Conservation (phyloP, 2,113 vertebrate genomes). For the Tetrao urogallus region DNA sequence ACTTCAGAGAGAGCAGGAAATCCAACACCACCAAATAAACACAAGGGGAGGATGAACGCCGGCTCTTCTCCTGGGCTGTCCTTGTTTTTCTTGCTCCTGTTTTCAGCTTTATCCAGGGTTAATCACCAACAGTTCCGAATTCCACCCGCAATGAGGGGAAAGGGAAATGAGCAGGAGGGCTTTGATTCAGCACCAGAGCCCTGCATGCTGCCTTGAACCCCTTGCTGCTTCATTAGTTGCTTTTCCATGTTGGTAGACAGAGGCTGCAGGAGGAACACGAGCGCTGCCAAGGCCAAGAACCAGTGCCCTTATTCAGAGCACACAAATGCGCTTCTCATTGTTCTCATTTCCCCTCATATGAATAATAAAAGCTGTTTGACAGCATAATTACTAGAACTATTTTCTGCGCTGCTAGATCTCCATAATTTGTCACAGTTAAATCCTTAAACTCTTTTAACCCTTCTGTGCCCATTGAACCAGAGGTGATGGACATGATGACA, state of each 20-base stretch:
- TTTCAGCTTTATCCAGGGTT: neutral
- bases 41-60: fast-evolving
- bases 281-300: neutral
- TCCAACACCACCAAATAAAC: neutral
- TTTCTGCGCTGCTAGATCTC: neutral
- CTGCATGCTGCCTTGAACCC: neutral
- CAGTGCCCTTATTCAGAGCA: neutral
- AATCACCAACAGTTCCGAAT: neutral
- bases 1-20: neutral
- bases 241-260: neutral
- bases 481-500: neutral
- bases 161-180: conserved; percentile 29
- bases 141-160: neutral
- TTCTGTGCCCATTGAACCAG: neutral
- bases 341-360: conserved; percentile 20
- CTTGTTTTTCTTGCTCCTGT: conserved; percentile 1
- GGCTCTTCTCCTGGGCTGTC: neutral
- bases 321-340: neutral
- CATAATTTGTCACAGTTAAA: neutral
- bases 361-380: neutral
- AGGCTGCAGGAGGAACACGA: neutral
- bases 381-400: neutral
- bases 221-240: conserved; percentile 3
- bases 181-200: neutral
- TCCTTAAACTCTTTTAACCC: neutral